Base-by-base conservation (phyloP, 2,888 invertebrate genomes). In the Ormyrus thymus region DNA sequence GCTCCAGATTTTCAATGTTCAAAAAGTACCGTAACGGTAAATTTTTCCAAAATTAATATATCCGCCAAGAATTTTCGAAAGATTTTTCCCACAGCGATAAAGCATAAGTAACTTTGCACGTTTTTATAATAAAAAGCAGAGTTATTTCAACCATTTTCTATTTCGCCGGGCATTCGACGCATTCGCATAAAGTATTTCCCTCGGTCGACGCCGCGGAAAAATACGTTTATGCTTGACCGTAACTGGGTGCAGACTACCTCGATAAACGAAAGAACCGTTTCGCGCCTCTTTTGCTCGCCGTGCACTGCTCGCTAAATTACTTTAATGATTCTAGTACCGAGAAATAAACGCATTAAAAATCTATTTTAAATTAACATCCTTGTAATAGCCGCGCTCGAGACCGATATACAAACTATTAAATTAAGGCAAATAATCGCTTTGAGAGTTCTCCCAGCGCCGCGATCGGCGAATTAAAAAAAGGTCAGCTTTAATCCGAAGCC, bases 211-310 rank as follows among this genome's bases (percentile, higher is more conserved):
- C 62, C 13, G 45, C 8, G 29, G 46, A 11, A 56, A 46, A 58
- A 70, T 29, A 48, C 46, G 11, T 46, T 62, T 62, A 58, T 15
- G 58, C 69, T 48, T 7, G 58, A n/a, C 48, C 15, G 58, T 69
- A 69, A 68, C 68, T 45, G 68, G 46, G 46, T 53, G 43, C 10
- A 48, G 8, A 13, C 13, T 55, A 11, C 10, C 69, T 58, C 58
- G 58, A 70, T 70, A 56, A 70, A 56, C 13, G 56, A 56, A 56
- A 59, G 48, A 58, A 70, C 70, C 70, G 58, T 59, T 70, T 58
- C 46, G 58, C 58, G 69, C 58, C 56, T 69, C 48, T 55, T 69
- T 69, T 69, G 48, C 56, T 3, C 55, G 48, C 13, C n/a, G 9
- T 56, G 29, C 0, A n/a, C 70, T 3, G n/a, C 48, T 48, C 48